These are phyloP conservation scores for Diabrotica balteata DNA, from an alignment of 2,888 invertebrate species.

Conservation along the genomic window DNA sequence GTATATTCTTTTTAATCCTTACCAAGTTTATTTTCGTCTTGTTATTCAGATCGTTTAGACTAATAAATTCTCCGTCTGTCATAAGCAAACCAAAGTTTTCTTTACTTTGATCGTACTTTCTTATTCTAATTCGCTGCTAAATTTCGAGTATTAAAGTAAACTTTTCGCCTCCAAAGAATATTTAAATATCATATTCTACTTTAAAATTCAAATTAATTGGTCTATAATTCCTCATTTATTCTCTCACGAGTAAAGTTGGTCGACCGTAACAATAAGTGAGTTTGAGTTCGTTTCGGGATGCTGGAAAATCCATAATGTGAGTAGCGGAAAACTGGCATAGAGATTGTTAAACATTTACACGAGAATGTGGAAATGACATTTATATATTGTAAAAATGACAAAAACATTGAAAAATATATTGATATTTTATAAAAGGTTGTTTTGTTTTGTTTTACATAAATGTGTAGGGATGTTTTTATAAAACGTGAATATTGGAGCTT, in stretches of 20 bases:
- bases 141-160: slow-evolving; percentile 42
- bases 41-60: slow-evolving; percentile 35
- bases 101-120: slow-evolving; percentile 41
- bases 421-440: too few species aligned
- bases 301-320: slow-evolving; percentile 86
- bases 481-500: too few species aligned
- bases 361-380: not conserved
- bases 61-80: slow-evolving; percentile 45
- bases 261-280: slow-evolving; percentile 84
- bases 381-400: too few species aligned
- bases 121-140: slow-evolving; percentile 43
- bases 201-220: slow-evolving; percentile 52
- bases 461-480: too few species aligned
- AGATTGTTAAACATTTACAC: not conserved
- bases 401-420: too few species aligned
- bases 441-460: too few species aligned
- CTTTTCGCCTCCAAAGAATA: slow-evolving; percentile 43
- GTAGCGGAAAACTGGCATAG: slow-evolving; percentile 69
- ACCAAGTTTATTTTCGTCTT: not conserved
- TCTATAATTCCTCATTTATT: slow-evolving; percentile 53
- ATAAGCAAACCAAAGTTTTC: slow-evolving; percentile 40
- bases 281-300: slow-evolving; percentile 89
- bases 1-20: not conserved
- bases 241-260: slow-evolving; percentile 78
- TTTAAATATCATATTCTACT: slow-evolving; percentile 45